Evolutionary conservation across 2,888 invertebrate genomes (phyloP).

Genomic region (Beris chalybata): DNA sequence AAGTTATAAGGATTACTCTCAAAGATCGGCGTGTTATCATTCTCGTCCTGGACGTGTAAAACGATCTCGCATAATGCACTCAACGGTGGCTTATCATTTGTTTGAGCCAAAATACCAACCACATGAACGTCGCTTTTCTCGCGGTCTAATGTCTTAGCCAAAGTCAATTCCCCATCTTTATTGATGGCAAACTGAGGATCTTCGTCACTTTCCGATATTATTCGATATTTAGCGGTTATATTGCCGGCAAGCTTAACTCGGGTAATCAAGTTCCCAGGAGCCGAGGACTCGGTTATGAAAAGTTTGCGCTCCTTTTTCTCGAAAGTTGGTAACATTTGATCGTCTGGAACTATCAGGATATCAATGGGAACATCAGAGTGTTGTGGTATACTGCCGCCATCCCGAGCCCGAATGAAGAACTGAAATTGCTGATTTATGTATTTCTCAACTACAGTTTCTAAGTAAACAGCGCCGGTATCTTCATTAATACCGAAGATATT

Average conservation of each 20-base stretch:
- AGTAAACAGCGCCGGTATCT: slow-evolving; percentile 71
- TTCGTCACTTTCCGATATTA: slow-evolving; percentile 64
- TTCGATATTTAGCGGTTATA: slow-evolving; percentile 63
- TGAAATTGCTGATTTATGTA: slow-evolving; percentile 75
- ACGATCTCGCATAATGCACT: slow-evolving; percentile 71
- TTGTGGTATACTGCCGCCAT: slow-evolving; percentile 74
- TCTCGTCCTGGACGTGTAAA: slow-evolving; percentile 83
- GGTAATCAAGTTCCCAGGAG: slow-evolving; percentile 69
- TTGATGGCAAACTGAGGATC: slow-evolving; percentile 72
- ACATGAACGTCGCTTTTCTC: slow-evolving; percentile 71
- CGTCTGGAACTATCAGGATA: slow-evolving; percentile 73
- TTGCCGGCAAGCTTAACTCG: slow-evolving; percentile 68
- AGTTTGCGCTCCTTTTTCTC: slow-evolving; percentile 74
- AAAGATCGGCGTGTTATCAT: slow-evolving; percentile 86
- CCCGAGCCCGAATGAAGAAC: slow-evolving; percentile 86
- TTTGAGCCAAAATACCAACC: slow-evolving; percentile 72
- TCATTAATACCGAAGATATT: slow-evolving; percentile 76
- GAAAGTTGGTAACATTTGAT: slow-evolving; percentile 72
- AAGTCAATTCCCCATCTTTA: slow-evolving; percentile 70
- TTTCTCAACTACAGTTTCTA: slow-evolving; percentile 64
- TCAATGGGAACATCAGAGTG: slow-evolving; percentile 82
- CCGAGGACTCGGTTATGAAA: slow-evolving; percentile 77
- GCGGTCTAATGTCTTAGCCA: slow-evolving; percentile 75
- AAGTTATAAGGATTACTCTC: slow-evolving; percentile 80
- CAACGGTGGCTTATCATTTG: slow-evolving; percentile 67